Evolutionary conservation across 64 coral and sea anemone genomes (phyloP).

Genomic region (Acropora tenuis): DNA sequence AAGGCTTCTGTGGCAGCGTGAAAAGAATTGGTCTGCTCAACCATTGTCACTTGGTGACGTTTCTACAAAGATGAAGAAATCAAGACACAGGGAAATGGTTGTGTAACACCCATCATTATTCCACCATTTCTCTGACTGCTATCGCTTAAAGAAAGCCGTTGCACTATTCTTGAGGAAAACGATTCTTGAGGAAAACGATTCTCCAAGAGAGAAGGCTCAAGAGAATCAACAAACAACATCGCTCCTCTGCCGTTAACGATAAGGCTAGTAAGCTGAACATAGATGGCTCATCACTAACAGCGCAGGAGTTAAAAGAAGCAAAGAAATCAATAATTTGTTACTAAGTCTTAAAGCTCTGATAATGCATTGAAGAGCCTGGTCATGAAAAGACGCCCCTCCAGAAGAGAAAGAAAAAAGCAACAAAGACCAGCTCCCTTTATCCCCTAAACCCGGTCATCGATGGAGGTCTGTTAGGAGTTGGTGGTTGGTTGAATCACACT

Average conservation of each 20-base stretch:
- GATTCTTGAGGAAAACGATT: neutral
- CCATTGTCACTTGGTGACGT: no score
- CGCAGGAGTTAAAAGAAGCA: constrained; percentile 9
- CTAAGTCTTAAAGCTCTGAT: neutral
- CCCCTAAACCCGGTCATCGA: constrained; percentile 12
- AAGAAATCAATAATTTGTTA: neutral
- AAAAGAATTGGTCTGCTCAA: no score
- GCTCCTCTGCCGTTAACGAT: neutral
- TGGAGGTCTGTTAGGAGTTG: neutral
- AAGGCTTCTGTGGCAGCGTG: no score
- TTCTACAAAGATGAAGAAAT: no score
- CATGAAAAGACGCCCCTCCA: neutral
- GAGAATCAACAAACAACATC: neutral
- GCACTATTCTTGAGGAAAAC: neutral
- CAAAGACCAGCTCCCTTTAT: constrained; percentile 2
- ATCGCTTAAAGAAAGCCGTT: constrained; percentile 37
- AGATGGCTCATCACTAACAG: neutral
- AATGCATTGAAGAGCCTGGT: neutral
- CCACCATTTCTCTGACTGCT: constrained; percentile 36
- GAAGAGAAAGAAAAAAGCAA: neutral
- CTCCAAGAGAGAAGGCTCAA: neutral
- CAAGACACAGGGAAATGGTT: no score
- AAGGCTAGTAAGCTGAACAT: neutral
- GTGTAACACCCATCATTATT: neutral
- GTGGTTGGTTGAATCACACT: constrained; percentile 8